A percentile compares a stretch with the other conserved stretches of the same genome.
Conservation (phyloP, 2,797 vertebrate genomes). For the Sebastes glaucus region DNA sequence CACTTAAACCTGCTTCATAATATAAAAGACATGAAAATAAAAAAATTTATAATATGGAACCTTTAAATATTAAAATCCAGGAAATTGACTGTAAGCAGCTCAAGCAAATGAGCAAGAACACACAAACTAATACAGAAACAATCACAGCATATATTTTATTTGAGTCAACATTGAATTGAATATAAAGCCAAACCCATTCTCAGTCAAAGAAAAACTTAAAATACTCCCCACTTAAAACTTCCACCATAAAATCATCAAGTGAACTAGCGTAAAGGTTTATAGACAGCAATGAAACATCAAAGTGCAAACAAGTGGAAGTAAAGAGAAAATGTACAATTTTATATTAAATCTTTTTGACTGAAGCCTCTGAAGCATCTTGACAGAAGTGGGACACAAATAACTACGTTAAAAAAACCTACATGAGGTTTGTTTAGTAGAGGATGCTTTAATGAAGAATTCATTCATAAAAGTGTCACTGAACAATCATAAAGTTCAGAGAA, state of each 20-base stretch:
- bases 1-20: too few relatives aligned
- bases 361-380: background rate
- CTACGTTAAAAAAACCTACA: background rate
- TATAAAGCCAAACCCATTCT: slow-evolving; percentile 65
- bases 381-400: background rate
- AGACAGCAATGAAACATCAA: slow-evolving; percentile 43
- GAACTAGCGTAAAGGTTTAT: slow-evolving; percentile 29
- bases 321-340: slow-evolving; percentile 4
- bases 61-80: background rate
- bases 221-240: background rate
- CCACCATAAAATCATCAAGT: slow-evolving; percentile 25
- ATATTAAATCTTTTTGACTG: background rate
- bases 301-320: slow-evolving; percentile 43
- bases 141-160: slow-evolving; percentile 61
- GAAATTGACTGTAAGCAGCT: background rate
- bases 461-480: background rate
- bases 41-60: accelerated
- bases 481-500: background rate
- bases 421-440: background rate
- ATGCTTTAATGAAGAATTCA: background rate
- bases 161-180: slow-evolving; percentile 71
- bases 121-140: slow-evolving; percentile 14
- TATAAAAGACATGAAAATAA: too few relatives aligned
- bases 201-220: slow-evolving; percentile 25
- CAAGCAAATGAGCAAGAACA: background rate